Evolutionary conservation across 2,113 vertebrate species (phyloP), one percentile per base, ranked within the genome.

Genomic region (Balaenoptera acutorostrata): DNA sequence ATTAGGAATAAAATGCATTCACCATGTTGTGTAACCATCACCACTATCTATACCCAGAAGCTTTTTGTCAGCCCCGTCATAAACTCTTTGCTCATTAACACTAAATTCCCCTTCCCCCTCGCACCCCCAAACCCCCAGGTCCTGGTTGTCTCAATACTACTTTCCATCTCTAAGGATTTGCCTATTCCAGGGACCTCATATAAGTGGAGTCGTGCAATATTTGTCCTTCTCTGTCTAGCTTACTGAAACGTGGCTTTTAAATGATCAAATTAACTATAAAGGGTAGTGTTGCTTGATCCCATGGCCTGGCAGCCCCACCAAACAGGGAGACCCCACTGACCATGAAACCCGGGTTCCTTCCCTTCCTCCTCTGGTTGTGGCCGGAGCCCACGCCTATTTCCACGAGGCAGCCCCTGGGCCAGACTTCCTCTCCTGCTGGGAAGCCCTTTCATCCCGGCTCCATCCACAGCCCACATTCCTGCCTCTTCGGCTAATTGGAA

Each of bases 401-500:
- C 66, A 1, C 6, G 57, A 52, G 66, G 20, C 5, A 0, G 44
- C 21, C 36, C 3, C 9, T 5, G 15, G 59, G 33, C 46, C 46
- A 1, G 33, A 25, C 39, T 12, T 8, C 52, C 17, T 90, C 69
- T 90, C 61, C 89, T 61, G 78, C 96, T 66, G 81, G 96, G 92
- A 82, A 97, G 85, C 97, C 83, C 71, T 23, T 46, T 18, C 6
- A 83, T 90, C 92, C 64, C 72, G 93, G 95, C 93, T 97, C 72
- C 78, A 92, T 97, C 96, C 95, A 96, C 88, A 85, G 97, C 97
- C 96, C 97, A 85, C 97, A 97, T 98, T 98, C 98, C 97, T 98
- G 97, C 88, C 90, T 98, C 97, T 98, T 97, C 97, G 77, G 93
- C 97, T 98, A 98, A 98, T 98, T 97, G 97, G 97, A 98, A 96